Evolutionary conservation across 1,140 invertebrate species (phyloP).

Genomic region (Hermetia illucens): DNA sequence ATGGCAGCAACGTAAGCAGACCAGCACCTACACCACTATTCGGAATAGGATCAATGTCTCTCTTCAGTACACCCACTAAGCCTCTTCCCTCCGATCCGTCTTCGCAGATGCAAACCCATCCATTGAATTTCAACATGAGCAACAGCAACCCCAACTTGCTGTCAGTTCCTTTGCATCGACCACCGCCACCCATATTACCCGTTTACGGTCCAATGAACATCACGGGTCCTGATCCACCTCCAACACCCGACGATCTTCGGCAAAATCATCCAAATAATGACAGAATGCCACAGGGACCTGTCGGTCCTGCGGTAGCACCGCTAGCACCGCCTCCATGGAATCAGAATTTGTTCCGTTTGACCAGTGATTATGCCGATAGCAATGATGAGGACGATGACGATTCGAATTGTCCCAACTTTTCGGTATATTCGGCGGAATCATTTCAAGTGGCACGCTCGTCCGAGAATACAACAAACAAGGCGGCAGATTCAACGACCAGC

Average conservation of each 20-base stretch:
- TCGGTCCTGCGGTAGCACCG: conserved; percentile 2
- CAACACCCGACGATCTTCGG: conserved; percentile 6
- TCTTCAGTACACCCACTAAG: too few relatives aligned
- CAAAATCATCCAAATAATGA: conserved; percentile 10
- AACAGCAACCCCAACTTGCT: conserved; percentile 8
- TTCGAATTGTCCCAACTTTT: conserved; percentile 68
- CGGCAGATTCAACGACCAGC: too few relatives aligned
- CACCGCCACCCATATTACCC: conserved; percentile 4
- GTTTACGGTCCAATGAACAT: too few relatives aligned
- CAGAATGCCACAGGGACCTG: background rate
- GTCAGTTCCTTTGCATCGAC: conserved; percentile 2
- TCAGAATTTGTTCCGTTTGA: conserved; percentile 20
- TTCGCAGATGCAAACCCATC: too few relatives aligned
- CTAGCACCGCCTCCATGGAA: conserved; percentile 13
- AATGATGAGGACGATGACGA: conserved; percentile 43
- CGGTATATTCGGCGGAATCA: conserved; percentile 64
- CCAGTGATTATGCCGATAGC: conserved; percentile 13
- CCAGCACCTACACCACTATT: too few relatives aligned
- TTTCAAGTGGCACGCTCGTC: conserved; percentile 53
- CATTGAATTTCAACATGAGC: conserved; percentile 9
- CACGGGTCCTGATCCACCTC: conserved; percentile 7
- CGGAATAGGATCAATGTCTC: too few relatives aligned
- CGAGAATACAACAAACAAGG: conserved; percentile 24
- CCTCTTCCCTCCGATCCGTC: too few relatives aligned
- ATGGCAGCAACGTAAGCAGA: too few relatives aligned